Percentiles rank a stretch among this genome's conserved stretches.
Evolutionary conservation across 1,140 invertebrate genomes (phyloP).

Genomic region (Chrysoperla carnea): DNA sequence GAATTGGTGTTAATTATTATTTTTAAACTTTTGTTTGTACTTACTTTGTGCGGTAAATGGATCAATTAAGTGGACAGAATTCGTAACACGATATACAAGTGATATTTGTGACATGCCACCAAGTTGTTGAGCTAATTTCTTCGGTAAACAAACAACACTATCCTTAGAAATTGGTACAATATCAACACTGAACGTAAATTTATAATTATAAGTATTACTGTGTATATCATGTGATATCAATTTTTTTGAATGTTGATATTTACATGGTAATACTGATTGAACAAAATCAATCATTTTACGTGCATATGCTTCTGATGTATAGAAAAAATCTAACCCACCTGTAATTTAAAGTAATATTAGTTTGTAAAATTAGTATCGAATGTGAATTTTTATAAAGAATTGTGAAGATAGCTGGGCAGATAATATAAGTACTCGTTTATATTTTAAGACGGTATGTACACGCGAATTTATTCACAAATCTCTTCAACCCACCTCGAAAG

Average conservation of each 20-base stretch:
- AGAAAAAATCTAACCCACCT: conserved; percentile 96
- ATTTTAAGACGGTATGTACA: conserved; percentile 4
- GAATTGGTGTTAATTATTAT: too few relatives aligned
- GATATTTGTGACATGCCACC: conserved; percentile 88
- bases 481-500: too few relatives aligned
- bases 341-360: conserved; percentile 17
- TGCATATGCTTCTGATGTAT: conserved; percentile 73
- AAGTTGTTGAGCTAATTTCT: conserved; percentile 69
- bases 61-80: conserved; percentile 84
- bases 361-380: too few relatives aligned
- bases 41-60: conserved; percentile 77
- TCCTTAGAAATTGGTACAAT: conserved; percentile 95
- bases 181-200: conserved; percentile 84
- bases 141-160: conserved; percentile 83
- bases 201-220: conserved; percentile 95
- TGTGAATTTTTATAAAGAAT: conserved; percentile 6
- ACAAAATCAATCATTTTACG: conserved; percentile 95
- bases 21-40: conserved; percentile 12
- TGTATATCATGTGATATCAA: conserved; percentile 95
- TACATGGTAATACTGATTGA: conserved; percentile 65
- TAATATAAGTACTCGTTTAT: conserved; percentile 3
- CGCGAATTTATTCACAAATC: too few relatives aligned
- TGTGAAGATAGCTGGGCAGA: conserved; percentile 1
- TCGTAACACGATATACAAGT: conserved; percentile 77
- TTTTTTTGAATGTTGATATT: conserved; percentile 81